Base-by-base conservation (phyloP, 2,113 vertebrate species). In the Carollia perspicillata region DNA sequence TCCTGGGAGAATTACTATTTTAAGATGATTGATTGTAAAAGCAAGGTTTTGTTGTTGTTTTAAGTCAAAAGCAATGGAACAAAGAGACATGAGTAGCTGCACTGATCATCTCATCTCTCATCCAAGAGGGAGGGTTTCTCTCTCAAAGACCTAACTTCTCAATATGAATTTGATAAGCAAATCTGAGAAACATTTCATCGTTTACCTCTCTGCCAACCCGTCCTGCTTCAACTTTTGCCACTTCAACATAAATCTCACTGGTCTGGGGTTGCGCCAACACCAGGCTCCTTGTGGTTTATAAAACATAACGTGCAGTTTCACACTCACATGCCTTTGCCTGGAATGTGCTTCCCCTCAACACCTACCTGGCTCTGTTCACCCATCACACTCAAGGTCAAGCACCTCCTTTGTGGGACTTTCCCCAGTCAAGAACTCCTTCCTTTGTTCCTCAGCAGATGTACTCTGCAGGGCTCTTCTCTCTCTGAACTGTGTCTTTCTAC, bases 51-150 rank as follows among this genome's bases (percentile, higher is more conserved):
- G 51, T 66, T 33, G 78, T 89, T 18, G 69, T 66, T 66, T 71
- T 51, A 86, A 92, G 44, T 28, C 86, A 86, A 95, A 96, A 30
- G 35, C 18, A 81, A 95, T 87, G 8, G 11, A 94, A 63, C 7
- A 11, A 30, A 74, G 4, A 44, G 42, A 92, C 84, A 55, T 7
- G 11, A 84, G 74, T 79, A n/a, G 1, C 8, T 51, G 1, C 17
- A 33, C 0, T n/a, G 60, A 37, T 65, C 40, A 30, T 78, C 47
- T 93, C n/a, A 22, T 84, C 37, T 90, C 47, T 72, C 20, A 81
- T 9, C 26, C 18, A 58, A n/a, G 42, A 84, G 28, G n/a, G 37
- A 58, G 18, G 22, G 30, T 23, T 49, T 88, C n/a, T 77, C n/a
- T 78, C 37, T 80, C 51, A 77, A 58, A 53, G 22, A 72, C 53